Evolutionary conservation across 2,797 vertebrate genomes (phyloP).

Genomic region (Carcharodon carcharias): DNA sequence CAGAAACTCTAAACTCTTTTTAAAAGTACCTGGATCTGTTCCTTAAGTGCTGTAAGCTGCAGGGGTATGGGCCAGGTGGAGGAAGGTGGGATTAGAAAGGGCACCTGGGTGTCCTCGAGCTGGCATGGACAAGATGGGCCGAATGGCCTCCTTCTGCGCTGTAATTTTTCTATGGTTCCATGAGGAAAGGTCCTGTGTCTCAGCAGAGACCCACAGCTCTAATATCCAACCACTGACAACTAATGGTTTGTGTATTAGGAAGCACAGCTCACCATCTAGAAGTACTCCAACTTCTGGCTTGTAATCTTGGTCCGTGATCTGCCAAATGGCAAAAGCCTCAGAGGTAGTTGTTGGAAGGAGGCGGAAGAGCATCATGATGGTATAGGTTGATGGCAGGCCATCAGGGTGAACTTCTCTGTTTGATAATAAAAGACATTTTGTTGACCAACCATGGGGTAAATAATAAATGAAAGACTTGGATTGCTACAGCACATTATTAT

Average conservation of each 20-base stretch:
- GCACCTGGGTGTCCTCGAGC: too few species aligned
- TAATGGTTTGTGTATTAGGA: background rate
- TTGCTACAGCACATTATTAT: background rate
- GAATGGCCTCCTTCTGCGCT: too few species aligned
- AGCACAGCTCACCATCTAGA: constrained; percentile 70
- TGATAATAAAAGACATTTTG: background rate
- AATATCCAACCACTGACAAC: background rate
- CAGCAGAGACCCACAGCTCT: background rate
- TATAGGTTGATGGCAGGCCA: constrained; percentile 78
- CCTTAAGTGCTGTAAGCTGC: too few species aligned
- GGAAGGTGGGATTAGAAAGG: too few species aligned
- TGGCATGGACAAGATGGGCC: too few species aligned
- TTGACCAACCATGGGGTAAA: background rate
- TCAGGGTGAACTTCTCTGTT: constrained; percentile 86
- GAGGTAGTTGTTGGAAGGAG: constrained; percentile 78
- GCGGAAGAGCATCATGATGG: constrained; percentile 84
- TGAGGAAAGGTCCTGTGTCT: background rate
- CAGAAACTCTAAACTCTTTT: too few species aligned
- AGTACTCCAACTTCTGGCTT: constrained; percentile 86
- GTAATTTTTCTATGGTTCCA: too few species aligned
- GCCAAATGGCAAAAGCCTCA: constrained; percentile 90
- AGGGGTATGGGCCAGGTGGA: too few species aligned
- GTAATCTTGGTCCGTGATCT: constrained; percentile 80
- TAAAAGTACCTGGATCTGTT: too few species aligned
- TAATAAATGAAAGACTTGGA: background rate